Percentiles rank a stretch among this genome's conserved stretches.
Conservation (phyloP, 23 tunicate species). For the Botrylloides violaceus region DNA sequence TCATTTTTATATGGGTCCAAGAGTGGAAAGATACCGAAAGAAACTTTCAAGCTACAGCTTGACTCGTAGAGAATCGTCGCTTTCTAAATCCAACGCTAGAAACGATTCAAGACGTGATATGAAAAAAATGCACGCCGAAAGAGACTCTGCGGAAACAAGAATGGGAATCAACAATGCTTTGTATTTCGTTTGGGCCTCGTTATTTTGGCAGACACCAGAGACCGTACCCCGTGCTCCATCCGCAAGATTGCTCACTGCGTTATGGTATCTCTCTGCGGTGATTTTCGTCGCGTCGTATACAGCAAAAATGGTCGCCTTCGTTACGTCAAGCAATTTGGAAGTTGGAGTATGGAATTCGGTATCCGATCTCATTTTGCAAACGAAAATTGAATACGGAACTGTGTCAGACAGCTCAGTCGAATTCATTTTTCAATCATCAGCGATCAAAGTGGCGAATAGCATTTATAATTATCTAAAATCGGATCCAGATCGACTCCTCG, state of each 20-base stretch:
- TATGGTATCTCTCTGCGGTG: conserved; percentile 85
- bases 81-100: not conserved
- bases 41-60: not conserved
- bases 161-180: conserved; percentile 72
- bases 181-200: conserved; percentile 89
- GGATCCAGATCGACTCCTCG: conserved; percentile 26
- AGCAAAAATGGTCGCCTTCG: conserved; percentile 78
- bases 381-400: conserved; percentile 55
- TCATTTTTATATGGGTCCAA: conserved; percentile 48
- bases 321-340: conserved; percentile 8
- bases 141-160: conserved; percentile 60
- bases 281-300: conserved; percentile 81
- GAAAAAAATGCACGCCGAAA: conserved; percentile 34
- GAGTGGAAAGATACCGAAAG: conserved; percentile 22
- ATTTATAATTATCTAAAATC: conserved; percentile 18
- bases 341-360: conserved; percentile 21
- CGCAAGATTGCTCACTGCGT: conserved; percentile 49
- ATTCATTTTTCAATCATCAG: conserved; percentile 32
- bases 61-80: not conserved
- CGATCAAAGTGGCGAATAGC: conserved; percentile 11
- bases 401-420: conserved; percentile 72
- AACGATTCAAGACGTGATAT: not conserved
- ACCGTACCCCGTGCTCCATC: conserved; percentile 83
- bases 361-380: conserved; percentile 50
- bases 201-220: conserved; percentile 96